These are phyloP conservation scores for Lottia gigantea DNA, from an alignment of 2,888 invertebrate genomes.

Conservation along the genomic window DNA sequence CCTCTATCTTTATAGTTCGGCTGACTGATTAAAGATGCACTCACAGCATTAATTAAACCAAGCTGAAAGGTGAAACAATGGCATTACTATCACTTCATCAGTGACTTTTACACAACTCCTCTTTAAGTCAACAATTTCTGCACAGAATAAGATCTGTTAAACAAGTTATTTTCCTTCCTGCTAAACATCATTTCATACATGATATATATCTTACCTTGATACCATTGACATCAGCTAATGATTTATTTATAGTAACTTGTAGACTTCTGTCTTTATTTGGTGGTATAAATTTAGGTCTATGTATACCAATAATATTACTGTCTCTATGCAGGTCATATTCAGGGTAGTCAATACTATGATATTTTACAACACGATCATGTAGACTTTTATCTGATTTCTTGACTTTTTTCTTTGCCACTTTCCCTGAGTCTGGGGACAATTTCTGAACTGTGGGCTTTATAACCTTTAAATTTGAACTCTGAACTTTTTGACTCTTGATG, in stretches of 20 bases:
- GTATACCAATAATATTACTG: constrained; percentile 31
- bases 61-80: constrained; percentile 39
- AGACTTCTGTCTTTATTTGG: constrained; percentile 44
- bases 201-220: constrained; percentile 49
- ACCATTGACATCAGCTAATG: constrained; percentile 48
- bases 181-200: too few relatives aligned
- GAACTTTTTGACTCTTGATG: too few relatives aligned
- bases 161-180: too few relatives aligned
- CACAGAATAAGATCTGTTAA: too few relatives aligned
- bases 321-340: constrained; percentile 38
- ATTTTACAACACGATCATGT: constrained; percentile 20
- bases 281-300: constrained; percentile 44
- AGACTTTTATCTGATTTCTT: constrained; percentile 28
- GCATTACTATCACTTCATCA: too few relatives aligned
- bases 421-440: constrained; percentile 14
- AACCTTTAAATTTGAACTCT: too few relatives aligned
- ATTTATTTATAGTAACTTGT: constrained; percentile 25
- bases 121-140: too few relatives aligned
- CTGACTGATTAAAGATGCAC: constrained; percentile 63
- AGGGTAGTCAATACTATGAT: constrained; percentile 37
- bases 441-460: background rate
- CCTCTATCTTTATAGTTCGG: constrained; percentile 60
- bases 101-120: too few relatives aligned
- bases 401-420: constrained; percentile 21
- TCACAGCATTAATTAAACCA: constrained; percentile 56